Evolutionary conservation across 2,113 vertebrate species (phyloP).

Genomic region (Heterochromis multidens): DNA sequence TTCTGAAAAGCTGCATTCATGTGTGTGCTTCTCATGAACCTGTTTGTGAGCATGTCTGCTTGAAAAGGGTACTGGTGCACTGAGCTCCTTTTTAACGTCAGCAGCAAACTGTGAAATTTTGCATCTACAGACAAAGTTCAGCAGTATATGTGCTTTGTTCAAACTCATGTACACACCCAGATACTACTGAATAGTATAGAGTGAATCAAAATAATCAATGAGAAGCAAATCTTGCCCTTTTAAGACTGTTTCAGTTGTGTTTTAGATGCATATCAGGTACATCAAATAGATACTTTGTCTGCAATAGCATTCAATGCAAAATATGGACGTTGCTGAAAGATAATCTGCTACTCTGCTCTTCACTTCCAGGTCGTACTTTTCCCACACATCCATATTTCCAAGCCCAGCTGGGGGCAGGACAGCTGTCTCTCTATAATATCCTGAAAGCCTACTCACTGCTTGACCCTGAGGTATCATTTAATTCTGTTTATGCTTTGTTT

Average conservation of each 20-base stretch:
- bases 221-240: neutral
- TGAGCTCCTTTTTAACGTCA: neutral
- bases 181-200: neutral
- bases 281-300: neutral
- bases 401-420: constrained; percentile 90
- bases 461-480: constrained; percentile 85
- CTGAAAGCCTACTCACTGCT: constrained; percentile 97
- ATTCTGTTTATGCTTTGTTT: neutral
- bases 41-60: neutral
- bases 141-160: neutral
- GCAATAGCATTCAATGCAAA: neutral
- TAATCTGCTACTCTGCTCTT: neutral
- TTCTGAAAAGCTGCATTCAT: neutral
- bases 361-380: constrained; percentile 88
- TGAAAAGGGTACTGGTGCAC: neutral
- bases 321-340: neutral
- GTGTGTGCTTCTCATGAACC: neutral
- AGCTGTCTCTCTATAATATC: constrained; percentile 94
- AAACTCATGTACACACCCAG: neutral
- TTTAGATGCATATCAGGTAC: neutral
- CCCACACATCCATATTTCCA: constrained; percentile 97
- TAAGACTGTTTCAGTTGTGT: neutral
- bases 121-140: neutral
- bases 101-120: constrained; percentile 1
- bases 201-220: neutral